Conservation (phyloP, 2,113 vertebrate species). For the Oreotrochilus melanogaster region DNA sequence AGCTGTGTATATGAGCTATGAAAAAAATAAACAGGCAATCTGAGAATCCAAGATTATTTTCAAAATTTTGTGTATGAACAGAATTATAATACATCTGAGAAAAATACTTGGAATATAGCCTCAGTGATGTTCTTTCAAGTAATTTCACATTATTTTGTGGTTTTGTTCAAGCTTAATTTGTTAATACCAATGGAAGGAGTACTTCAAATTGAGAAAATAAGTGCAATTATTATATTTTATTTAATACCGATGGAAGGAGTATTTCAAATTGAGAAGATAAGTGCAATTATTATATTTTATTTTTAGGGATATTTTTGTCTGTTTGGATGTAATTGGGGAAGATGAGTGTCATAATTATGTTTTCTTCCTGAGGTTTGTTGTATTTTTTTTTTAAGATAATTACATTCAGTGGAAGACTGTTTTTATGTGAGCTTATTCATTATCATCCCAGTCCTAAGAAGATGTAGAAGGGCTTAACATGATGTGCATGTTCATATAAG, state of each 20-base stretch:
- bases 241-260: neutral
- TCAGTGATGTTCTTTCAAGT: neutral
- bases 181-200: neutral
- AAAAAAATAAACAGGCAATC: neutral
- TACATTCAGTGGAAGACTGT: neutral
- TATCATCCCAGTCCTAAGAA: neutral
- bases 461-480: neutral
- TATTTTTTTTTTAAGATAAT: neutral
- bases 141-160: neutral
- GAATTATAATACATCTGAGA: neutral
- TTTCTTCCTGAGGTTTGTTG: neutral
- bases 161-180: slow-evolving; percentile 13
- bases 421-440: neutral
- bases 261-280: slow-evolving; percentile 21
- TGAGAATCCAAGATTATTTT: neutral
- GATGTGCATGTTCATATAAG: neutral
- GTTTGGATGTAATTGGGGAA: too few relatives aligned
- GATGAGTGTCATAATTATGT: neutral
- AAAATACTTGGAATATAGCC: neutral
- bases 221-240: neutral
- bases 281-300: neutral
- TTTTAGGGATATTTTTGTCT: too few relatives aligned
- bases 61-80: neutral
- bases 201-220: slow-evolving; percentile 20
- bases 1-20: neutral